These are phyloP conservation scores for Odontamblyopus rebecca DNA, from an alignment of 2,797 vertebrate species.

Conservation along the genomic window DNA sequence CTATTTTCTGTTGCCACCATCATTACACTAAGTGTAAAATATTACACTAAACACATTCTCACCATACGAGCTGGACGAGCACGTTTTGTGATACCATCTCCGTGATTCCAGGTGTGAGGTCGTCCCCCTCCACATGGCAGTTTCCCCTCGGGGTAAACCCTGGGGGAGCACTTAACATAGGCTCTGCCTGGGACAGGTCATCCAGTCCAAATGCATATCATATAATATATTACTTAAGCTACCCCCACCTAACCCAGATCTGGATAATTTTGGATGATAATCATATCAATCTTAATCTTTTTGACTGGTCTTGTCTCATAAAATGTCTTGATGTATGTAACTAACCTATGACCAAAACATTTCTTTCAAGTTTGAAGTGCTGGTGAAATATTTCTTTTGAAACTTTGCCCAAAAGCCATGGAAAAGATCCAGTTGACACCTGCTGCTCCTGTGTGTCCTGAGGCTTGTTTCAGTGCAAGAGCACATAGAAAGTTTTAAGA, in stretches of 20 bases:
- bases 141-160: conserved; percentile 40
- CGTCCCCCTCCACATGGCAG: conserved; percentile 26
- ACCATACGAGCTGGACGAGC: not conserved
- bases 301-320: not conserved
- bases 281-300: not conserved
- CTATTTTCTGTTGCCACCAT: not conserved
- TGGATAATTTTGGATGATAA: not conserved
- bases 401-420: not conserved
- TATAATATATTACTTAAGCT: not conserved
- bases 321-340: not conserved
- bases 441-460: not conserved
- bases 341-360: not conserved
- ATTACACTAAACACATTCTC: not conserved
- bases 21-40: not conserved
- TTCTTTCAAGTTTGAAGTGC: not conserved
- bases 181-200: not conserved
- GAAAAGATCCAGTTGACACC: not conserved
- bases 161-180: not conserved
- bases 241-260: not conserved
- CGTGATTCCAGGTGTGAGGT: conserved; percentile 38
- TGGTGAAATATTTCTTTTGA: conserved; percentile 7
- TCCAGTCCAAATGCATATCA: not conserved
- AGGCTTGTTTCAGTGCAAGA: not conserved
- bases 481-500: not conserved
- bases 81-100: conserved; percentile 38